Evolutionary conservation across 2,888 invertebrate genomes (phyloP).

Genomic region (Pterobdella sp.): DNA sequence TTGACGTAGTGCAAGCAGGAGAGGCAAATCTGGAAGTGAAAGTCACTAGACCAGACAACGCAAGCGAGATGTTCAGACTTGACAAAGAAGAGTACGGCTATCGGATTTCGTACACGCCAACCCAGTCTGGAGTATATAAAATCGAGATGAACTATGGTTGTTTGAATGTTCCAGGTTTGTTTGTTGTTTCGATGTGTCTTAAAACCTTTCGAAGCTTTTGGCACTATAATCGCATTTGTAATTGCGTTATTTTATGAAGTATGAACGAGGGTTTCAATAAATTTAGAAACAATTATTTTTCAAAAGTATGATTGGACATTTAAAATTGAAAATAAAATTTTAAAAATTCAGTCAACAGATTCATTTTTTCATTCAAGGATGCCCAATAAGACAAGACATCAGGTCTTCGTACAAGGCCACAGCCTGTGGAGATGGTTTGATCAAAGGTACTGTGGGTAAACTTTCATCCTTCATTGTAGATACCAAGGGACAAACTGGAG

Average conservation of each 20-base stretch:
- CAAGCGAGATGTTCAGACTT: conserved; percentile 67
- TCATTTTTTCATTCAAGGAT: conserved; percentile 41
- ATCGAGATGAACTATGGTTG: conserved; percentile 59
- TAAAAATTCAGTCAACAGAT: background rate
- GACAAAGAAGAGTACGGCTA: conserved; percentile 44
- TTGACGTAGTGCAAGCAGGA: conserved; percentile 82
- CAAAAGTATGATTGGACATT: too few species aligned
- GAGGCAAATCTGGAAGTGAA: conserved; percentile 77
- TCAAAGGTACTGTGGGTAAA: conserved; percentile 50
- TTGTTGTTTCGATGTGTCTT: too few species aligned
- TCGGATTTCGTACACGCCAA: conserved; percentile 71
- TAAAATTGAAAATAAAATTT: background rate
- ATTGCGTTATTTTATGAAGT: too few species aligned
- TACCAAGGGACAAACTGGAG: conserved; percentile 53
- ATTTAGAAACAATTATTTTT: too few species aligned
- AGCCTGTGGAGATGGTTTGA: conserved; percentile 59
- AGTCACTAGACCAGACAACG: conserved; percentile 77
- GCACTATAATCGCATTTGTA: too few species aligned
- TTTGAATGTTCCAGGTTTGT: conserved; percentile 55
- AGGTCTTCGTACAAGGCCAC: conserved; percentile 58
- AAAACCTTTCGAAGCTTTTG: too few species aligned
- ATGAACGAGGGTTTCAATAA: too few species aligned
- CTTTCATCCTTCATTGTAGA: conserved; percentile 57
- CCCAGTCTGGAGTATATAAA: conserved; percentile 69
- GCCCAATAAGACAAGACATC: conserved; percentile 46